Conservation (phyloP, 2,113 vertebrate genomes). For the Mugil cephalus region DNA sequence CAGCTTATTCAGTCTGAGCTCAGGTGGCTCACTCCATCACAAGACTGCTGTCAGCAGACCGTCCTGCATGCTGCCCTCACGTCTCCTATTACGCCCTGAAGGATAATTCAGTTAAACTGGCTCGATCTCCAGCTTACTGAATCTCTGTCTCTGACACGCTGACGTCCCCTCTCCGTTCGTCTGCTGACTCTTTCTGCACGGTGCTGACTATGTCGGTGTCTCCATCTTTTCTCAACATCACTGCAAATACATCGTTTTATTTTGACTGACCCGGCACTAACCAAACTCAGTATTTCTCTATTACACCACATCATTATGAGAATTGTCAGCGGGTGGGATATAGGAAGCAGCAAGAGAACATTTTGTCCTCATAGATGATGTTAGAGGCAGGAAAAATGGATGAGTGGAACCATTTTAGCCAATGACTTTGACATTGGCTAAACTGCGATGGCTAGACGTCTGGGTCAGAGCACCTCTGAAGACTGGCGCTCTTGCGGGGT, state of each 20-base stretch:
- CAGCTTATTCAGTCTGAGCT: slow-evolving; percentile 59
- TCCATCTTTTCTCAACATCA: background rate
- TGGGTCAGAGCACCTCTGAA: no score
- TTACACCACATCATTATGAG: no score
- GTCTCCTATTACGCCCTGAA: slow-evolving; percentile 69
- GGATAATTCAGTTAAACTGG: slow-evolving; percentile 67
- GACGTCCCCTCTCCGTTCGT: slow-evolving; percentile 30
- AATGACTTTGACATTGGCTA: no score
- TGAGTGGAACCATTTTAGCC: no score
- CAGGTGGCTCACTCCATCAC: slow-evolving; percentile 59
- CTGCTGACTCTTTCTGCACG: slow-evolving; percentile 38
- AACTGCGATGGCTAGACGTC: no score
- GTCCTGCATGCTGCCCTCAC: slow-evolving; percentile 60
- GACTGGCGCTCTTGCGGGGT: no score
- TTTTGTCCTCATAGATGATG: no score
- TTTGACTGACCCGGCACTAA: background rate
- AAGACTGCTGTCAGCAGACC: slow-evolving; percentile 81
- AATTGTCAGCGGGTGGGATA: no score
- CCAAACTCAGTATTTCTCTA: background rate
- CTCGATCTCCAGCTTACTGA: slow-evolving; percentile 29
- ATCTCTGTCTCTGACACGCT: slow-evolving; percentile 39
- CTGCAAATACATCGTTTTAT: background rate
- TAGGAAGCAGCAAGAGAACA: no score
- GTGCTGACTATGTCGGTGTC: slow-evolving; percentile 19
- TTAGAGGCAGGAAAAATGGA: no score